Percentiles rank a stretch among this genome's conserved stretches.
phyloP scores from a whole-genome alignment of 2,113 vertebrate species.

The Probosciger aterrimus region DNA sequence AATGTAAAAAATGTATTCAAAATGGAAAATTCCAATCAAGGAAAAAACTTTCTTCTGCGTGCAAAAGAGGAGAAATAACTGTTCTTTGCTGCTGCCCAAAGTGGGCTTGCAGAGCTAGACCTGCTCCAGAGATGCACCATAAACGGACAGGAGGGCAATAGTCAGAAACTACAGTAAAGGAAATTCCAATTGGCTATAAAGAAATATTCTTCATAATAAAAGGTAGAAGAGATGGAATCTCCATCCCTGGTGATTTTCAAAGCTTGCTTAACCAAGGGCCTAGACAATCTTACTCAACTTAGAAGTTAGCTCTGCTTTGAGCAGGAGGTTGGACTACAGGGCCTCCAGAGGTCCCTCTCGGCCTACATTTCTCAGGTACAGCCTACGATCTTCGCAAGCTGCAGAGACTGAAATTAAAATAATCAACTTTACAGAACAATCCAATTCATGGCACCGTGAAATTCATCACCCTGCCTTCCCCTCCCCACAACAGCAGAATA shows the following conservation, averaged over 20 bases:
- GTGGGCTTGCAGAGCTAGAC: not conserved
- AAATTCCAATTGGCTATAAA: not conserved
- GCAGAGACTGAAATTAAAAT: not conserved
- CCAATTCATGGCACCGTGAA: not conserved
- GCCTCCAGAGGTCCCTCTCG: conserved; percentile 10
- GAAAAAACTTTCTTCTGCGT: not conserved
- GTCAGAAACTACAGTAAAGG: not conserved
- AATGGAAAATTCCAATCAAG: not conserved
- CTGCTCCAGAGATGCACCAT: not conserved
- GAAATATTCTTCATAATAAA: not conserved
- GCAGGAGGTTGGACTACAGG: not conserved
- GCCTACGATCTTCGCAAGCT: not conserved
- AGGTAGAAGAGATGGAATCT: not conserved
- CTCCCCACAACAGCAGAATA: not conserved
- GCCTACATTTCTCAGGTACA: not conserved
- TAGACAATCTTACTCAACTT: not conserved
- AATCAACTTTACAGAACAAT: not conserved
- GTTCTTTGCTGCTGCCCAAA: not conserved
- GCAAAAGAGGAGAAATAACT: not conserved
- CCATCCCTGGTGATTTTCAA: not conserved
- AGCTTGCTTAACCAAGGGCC: not conserved
- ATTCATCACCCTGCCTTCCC: not conserved
- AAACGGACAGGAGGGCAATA: not conserved
- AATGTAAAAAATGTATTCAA: not conserved
- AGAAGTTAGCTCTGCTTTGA: not conserved